These are phyloP conservation scores for Loxodonta africana DNA, from an alignment of 2,113 vertebrate species.

Conservation along the genomic window DNA sequence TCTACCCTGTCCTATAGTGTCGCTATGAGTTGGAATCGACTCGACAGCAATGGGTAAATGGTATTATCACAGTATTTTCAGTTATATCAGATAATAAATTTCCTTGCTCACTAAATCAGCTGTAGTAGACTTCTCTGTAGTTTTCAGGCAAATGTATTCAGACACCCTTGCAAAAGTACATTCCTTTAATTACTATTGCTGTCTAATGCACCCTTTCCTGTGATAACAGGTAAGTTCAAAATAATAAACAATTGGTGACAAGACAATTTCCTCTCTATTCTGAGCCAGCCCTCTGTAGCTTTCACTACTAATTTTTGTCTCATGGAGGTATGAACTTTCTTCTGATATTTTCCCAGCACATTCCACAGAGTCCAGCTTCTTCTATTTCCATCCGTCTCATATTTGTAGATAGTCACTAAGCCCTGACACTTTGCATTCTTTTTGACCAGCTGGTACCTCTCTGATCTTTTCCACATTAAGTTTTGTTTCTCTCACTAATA, in stretches of 20 bases:
- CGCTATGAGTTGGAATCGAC: no score
- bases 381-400: not conserved
- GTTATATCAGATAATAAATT: not conserved
- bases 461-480: not conserved
- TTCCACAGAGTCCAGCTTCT: not conserved
- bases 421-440: not conserved
- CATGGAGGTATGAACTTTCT: not conserved
- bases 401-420: not conserved
- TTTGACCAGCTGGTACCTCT: not conserved
- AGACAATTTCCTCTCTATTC: not conserved
- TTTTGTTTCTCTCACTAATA: not conserved
- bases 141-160: not conserved
- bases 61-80: not conserved
- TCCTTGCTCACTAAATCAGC: not conserved
- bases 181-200: not conserved
- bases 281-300: not conserved
- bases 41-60: no score
- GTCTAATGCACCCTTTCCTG: not conserved
- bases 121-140: not conserved
- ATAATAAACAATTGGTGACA: not conserved
- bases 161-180: not conserved
- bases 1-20: no score
- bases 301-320: not conserved
- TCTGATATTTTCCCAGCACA: not conserved
- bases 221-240: not conserved